A percentile compares a stretch with the other conserved stretches of the same genome.
These are phyloP conservation scores for Plagiodera versicolora DNA, from an alignment of 2,888 invertebrate genomes.

Conservation along the genomic window DNA sequence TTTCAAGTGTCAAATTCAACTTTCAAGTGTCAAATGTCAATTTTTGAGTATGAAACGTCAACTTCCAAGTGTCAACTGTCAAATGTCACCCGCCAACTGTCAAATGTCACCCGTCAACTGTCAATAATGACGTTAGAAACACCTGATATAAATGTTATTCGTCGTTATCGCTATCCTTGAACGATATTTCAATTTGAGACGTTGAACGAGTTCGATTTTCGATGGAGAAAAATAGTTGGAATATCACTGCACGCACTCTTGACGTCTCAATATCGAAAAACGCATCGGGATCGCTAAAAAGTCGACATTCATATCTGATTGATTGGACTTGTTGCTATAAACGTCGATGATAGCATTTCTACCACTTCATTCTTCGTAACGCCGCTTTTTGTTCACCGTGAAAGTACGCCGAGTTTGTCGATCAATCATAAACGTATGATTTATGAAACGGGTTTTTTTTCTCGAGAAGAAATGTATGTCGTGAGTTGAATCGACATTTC, in stretches of 20 bases:
- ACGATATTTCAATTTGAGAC: too few relatives aligned
- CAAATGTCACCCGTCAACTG: too few relatives aligned
- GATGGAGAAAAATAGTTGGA: slow-evolving; percentile 39
- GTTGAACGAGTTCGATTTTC: slow-evolving; percentile 34
- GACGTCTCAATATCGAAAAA: slow-evolving; percentile 35
- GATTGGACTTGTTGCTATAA: slow-evolving; percentile 38
- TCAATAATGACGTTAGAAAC: too few relatives aligned
- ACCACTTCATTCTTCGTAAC: slow-evolving; percentile 27
- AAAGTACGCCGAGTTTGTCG: slow-evolving; percentile 14
- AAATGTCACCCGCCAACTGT: too few relatives aligned
- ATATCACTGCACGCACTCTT: slow-evolving; percentile 41
- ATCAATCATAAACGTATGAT: slow-evolving; percentile 20
- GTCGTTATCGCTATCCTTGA: too few relatives aligned
- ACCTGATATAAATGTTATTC: too few relatives aligned
- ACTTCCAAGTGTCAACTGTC: too few relatives aligned
- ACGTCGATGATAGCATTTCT: slow-evolving; percentile 37
- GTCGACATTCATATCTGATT: slow-evolving; percentile 39
- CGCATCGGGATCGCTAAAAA: slow-evolving; percentile 28
- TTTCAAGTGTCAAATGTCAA: too few relatives aligned
- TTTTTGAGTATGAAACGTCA: too few relatives aligned
- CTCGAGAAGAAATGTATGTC: slow-evolving; percentile 11
- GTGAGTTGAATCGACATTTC: too few relatives aligned
- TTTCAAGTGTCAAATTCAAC: too few relatives aligned
- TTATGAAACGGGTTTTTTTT: slow-evolving; percentile 16
- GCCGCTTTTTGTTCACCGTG: slow-evolving; percentile 22